phyloP scores from a whole-genome alignment of 2,888 invertebrate genomes.

The Ctena decussata region DNA sequence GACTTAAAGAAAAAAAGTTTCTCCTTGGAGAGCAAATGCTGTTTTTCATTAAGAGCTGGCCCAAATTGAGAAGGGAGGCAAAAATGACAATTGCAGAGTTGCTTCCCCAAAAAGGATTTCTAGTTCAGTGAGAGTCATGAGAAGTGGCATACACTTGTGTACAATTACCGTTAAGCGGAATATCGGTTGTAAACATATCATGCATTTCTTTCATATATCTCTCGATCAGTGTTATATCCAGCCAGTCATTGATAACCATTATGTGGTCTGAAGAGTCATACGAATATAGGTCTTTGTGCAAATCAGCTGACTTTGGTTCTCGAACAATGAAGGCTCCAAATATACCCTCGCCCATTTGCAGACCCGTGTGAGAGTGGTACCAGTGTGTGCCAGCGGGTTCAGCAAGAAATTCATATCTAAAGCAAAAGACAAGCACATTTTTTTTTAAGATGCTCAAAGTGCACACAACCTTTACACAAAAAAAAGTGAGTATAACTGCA shows the following conservation, averaged over 20 bases:
- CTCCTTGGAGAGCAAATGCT: too few relatives aligned
- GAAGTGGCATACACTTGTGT: too few relatives aligned
- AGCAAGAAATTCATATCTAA: slow-evolving; percentile 64
- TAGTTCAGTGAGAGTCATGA: too few relatives aligned
- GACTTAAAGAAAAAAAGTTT: too few relatives aligned
- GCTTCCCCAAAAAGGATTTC: too few relatives aligned
- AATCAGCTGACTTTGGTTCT: slow-evolving; percentile 23
- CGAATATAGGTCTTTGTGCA: slow-evolving; percentile 90
- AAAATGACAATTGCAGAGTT: too few relatives aligned
- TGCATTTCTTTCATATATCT: slow-evolving; percentile 83
- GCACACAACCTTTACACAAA: too few relatives aligned
- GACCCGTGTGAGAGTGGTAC: slow-evolving; percentile 72
- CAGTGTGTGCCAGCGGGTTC: slow-evolving; percentile 69
- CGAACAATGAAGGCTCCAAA: slow-evolving; percentile 67
- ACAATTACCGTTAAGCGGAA: background rate
- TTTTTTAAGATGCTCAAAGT: too few relatives aligned
- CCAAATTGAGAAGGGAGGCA: too few relatives aligned
- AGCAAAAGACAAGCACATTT: too few relatives aligned
- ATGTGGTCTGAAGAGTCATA: slow-evolving; percentile 96
- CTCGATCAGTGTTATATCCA: slow-evolving; percentile 93
- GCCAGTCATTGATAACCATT: slow-evolving; percentile 94
- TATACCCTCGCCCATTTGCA: slow-evolving; percentile 65
- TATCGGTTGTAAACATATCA: background rate
- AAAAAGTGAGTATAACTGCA: too few relatives aligned
- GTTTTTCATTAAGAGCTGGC: too few relatives aligned